Evolutionary conservation across 2,888 invertebrate species (phyloP).

Genomic region (Eugnorisma glareosa): DNA sequence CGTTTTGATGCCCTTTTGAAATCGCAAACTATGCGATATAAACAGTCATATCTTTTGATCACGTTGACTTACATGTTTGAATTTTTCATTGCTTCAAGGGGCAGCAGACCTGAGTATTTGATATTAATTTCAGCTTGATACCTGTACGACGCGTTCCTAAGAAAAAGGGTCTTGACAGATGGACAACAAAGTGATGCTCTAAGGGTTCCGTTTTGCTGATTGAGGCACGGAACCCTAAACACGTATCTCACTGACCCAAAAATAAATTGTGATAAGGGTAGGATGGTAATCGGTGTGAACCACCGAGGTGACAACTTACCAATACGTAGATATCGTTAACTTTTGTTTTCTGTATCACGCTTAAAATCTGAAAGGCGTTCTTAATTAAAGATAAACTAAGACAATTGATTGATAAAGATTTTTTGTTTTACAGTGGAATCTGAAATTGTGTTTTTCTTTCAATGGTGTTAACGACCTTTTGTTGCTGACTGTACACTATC

Average conservation of each 20-base stretch:
- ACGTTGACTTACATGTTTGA: no score
- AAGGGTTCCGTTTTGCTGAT: no score
- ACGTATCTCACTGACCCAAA: conserved; percentile 23
- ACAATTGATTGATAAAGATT: conserved; percentile 18
- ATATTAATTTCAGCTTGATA: no score
- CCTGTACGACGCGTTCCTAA: no score
- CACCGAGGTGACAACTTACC: conserved; percentile 2
- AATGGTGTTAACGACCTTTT: background rate
- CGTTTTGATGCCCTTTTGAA: no score
- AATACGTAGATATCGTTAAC: background rate
- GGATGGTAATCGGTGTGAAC: conserved; percentile 6
- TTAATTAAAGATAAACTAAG: background rate
- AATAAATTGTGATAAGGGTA: conserved; percentile 48
- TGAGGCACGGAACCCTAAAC: no score
- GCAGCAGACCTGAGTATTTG: no score
- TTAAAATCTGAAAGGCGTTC: background rate
- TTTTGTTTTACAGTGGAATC: conserved; percentile 5
- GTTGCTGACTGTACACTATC: conserved; percentile 10
- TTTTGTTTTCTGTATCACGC: background rate
- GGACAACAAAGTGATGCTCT: no score
- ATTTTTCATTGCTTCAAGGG: no score
- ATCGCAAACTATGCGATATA: no score
- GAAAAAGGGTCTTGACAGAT: no score
- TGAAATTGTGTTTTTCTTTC: background rate
- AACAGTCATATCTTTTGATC: no score